Percentiles rank a stretch among this genome's conserved stretches.
Conservation (phyloP, 2,888 invertebrate genomes). For the Plusia festucae region DNA sequence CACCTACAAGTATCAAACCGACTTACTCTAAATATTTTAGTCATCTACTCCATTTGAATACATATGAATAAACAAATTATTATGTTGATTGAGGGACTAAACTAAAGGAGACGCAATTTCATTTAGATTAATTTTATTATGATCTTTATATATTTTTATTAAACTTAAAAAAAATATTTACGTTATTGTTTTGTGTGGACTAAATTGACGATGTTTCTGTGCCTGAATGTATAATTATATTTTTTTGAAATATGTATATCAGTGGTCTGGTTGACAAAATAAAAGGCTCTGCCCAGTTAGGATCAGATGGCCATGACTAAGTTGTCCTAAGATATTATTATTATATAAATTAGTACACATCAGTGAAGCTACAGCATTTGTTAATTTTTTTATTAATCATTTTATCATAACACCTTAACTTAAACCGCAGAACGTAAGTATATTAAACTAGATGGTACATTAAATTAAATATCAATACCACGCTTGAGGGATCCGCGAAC, state of each 20-base stretch:
- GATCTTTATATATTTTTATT: background rate
- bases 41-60: background rate
- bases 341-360: too few relatives aligned
- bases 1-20: background rate
- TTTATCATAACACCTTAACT: background rate
- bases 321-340: too few relatives aligned
- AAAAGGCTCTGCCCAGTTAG: too few relatives aligned
- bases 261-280: too few relatives aligned
- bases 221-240: too few relatives aligned
- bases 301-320: too few relatives aligned
- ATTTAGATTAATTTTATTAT: background rate
- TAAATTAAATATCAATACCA: conserved; percentile 86
- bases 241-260: too few relatives aligned
- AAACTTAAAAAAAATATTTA: background rate
- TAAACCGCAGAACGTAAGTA: background rate
- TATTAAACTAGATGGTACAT: conserved; percentile 54
- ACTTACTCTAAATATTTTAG: background rate
- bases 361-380: too few relatives aligned
- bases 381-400: background rate
- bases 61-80: background rate
- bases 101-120: background rate
- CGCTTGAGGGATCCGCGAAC: conserved; percentile 67
- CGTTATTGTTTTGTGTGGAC: background rate
- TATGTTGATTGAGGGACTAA: conserved; percentile 4
- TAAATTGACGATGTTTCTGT: background rate